These are phyloP conservation scores for Parauchenoglanis ngamensis DNA, from an alignment of 2,797 vertebrate genomes.

Conservation along the genomic window DNA sequence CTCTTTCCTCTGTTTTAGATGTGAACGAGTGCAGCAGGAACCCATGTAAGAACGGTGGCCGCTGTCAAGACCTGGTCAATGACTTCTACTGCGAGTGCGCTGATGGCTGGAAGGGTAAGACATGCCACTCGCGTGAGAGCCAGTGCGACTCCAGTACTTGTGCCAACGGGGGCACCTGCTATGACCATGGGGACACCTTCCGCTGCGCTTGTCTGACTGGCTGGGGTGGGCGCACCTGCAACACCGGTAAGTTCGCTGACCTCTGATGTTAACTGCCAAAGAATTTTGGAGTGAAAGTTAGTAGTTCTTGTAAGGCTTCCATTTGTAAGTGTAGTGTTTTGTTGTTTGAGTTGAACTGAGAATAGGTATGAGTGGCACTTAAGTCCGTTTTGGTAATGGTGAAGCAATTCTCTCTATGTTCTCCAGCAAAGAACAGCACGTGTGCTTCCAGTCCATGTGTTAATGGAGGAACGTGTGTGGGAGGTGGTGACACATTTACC, in stretches of 20 bases:
- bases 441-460: slow-evolving; percentile 90
- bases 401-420: slow-evolving; percentile 33
- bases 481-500: slow-evolving; percentile 90
- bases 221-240: slow-evolving; percentile 91
- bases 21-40: slow-evolving; percentile 92
- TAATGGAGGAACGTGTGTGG: slow-evolving; percentile 94
- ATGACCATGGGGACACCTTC: slow-evolving; percentile 89
- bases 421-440: slow-evolving; percentile 89
- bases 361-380: not conserved
- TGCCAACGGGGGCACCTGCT: slow-evolving; percentile 93
- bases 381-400: not conserved
- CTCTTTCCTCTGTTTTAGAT: slow-evolving; percentile 70
- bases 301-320: not conserved
- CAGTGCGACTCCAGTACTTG: slow-evolving; percentile 94
- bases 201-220: slow-evolving; percentile 87
- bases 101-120: slow-evolving; percentile 96
- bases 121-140: slow-evolving; percentile 94
- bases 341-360: not conserved
- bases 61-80: slow-evolving; percentile 89
- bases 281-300: not conserved
- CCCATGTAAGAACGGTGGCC: slow-evolving; percentile 92
- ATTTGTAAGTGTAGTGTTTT: not conserved
- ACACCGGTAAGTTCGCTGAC: slow-evolving; percentile 78
- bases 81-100: slow-evolving; percentile 94
- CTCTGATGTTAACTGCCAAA: not conserved